Base-by-base conservation (phyloP, 30 jellyfish, hydroid and myxozoan species). In the Aurelia aurita complex sp. Pacific region DNA sequence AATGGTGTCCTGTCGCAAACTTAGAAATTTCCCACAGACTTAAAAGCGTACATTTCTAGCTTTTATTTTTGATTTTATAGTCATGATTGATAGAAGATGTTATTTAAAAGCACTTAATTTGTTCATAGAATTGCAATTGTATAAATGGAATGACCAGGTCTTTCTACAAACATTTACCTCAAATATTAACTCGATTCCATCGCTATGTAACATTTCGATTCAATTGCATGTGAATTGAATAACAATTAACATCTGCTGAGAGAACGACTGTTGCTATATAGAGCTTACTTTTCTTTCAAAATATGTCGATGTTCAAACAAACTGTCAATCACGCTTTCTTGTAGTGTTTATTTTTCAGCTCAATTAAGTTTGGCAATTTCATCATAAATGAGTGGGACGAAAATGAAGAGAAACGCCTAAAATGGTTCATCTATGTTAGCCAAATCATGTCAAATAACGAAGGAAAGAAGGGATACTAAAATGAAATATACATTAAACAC, bases 161-260 rank as follows among this genome's bases (percentile, higher is more conserved):
- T 65, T 57, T 64, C 34, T 9, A 70, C 69, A 16, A 82, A 84
- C 64, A 73, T 74, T 73, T 38, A 79, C 83, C 33, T 32, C 93
- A 73, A 84, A 84, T 84, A 84, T 84, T 84, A 60, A 84, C 87
- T 55, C 32, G 38, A 52, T 23, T 35, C 75, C 87, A 59, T 84
- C 53, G 63, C 87, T 43, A 60, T 73, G 93, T 84, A 51, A 8
- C 81, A 2, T 65, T 84, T 84, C 67, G 40, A 84, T 84, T 84
- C 59, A 66, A 43, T 40, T 73, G 64, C 72, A 73, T 84, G 93
- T 33, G 93, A 84, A 73, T 84, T 84, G 84, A 71, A 57, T 66
- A 77, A 74, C 87, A 42, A 73, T 65, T 73, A 84, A 64, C 93
- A 84, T 84, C 85, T 84, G 93, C 77, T 16, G 6, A 43, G n/a